Conservation (phyloP, 2,888 invertebrate species). For the Lamellibrachia satsuma region DNA sequence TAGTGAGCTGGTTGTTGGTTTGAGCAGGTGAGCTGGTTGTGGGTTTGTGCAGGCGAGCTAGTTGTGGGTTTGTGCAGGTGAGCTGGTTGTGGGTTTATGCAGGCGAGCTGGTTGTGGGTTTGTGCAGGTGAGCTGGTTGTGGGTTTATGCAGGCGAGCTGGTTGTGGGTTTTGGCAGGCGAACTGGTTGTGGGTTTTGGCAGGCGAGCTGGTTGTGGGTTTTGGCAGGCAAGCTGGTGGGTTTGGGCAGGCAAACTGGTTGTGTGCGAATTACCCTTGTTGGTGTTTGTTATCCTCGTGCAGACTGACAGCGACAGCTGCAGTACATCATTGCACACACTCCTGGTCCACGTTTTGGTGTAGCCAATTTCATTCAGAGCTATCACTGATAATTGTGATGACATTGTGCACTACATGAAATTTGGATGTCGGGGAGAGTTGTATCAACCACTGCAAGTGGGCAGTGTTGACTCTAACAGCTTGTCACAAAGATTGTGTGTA, state of each 20-base stretch:
- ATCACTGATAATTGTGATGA: background rate
- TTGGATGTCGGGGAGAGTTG: background rate
- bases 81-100: too few relatives aligned
- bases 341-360: background rate
- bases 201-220: too few relatives aligned
- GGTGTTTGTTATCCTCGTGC: background rate
- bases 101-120: too few relatives aligned
- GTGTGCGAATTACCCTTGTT: background rate
- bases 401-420: background rate
- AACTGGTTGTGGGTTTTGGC: too few relatives aligned
- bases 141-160: too few relatives aligned
- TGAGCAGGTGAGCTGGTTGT: background rate
- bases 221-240: background rate
- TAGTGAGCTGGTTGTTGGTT: background rate
- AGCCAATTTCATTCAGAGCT: background rate
- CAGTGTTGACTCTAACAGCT: background rate
- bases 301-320: background rate
- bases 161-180: too few relatives aligned
- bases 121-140: too few relatives aligned
- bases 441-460: background rate
- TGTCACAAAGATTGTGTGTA: background rate
- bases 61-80: too few relatives aligned
- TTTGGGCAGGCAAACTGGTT: background rate
- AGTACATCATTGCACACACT: background rate
- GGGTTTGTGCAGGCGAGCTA: too few relatives aligned